Conservation (phyloP, 2,888 invertebrate species). For the Griposia aprilina region DNA sequence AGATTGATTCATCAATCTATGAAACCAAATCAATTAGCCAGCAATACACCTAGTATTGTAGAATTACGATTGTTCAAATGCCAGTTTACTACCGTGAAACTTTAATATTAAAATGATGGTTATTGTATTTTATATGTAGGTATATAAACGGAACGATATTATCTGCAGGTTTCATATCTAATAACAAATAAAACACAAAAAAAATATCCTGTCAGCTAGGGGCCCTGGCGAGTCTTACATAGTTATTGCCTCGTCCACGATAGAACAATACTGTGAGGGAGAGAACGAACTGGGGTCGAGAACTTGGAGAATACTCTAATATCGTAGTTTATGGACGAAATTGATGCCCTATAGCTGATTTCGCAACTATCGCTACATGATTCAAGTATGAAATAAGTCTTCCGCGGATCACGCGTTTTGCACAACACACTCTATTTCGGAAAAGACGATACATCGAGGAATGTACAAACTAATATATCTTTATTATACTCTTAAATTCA, state of each 20-base stretch:
- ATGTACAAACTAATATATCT: constrained; percentile 30
- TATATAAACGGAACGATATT: constrained; percentile 3
- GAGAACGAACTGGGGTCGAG: too few species aligned
- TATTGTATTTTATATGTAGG: constrained; percentile 6
- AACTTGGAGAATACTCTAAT: not conserved
- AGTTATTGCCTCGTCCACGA: not conserved
- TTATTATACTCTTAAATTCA: constrained; percentile 6
- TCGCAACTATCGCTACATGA: not conserved
- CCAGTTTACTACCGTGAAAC: not conserved
- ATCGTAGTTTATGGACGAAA: not conserved
- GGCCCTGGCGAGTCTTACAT: not conserved
- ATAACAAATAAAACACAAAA: constrained; percentile 9
- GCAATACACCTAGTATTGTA: constrained; percentile 2
- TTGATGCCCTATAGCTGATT: not conserved
- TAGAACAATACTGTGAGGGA: not conserved
- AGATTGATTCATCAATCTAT: constrained; percentile 2
- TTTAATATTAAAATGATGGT: not conserved
- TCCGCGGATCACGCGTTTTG: not conserved
- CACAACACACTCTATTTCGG: not conserved
- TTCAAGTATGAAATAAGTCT: not conserved
- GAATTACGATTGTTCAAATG: not conserved
- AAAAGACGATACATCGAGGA: constrained; percentile 35
- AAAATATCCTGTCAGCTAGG: not conserved
- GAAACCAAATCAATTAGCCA: not conserved
- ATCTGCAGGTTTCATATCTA: not conserved